Evolutionary conservation across 2,797 vertebrate species (phyloP).

Genomic region (Leptatherina wallacei): DNA sequence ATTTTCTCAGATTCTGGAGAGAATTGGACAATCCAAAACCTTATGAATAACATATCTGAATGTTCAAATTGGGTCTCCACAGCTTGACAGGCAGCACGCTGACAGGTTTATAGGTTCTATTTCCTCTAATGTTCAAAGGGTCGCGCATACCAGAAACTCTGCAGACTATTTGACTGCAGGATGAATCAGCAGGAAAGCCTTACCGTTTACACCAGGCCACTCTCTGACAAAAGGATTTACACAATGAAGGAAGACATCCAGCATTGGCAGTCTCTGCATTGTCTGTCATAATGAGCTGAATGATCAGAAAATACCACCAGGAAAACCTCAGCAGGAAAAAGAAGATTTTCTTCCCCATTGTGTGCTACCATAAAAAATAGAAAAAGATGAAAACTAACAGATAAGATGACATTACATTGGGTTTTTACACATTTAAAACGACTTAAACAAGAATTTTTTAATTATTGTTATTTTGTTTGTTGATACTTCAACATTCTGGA

Average conservation of each 20-base stretch:
- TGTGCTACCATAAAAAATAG: conserved; percentile 25
- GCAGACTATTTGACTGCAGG: conserved; percentile 66
- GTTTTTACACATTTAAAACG: background rate
- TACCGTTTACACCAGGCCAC: conserved; percentile 35
- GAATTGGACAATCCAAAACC: conserved; percentile 20
- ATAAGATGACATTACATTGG: background rate
- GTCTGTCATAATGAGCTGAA: conserved; percentile 43
- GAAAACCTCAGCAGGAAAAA: conserved; percentile 32
- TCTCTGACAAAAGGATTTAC: conserved; percentile 39
- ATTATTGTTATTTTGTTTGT: background rate
- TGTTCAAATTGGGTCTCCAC: conserved; percentile 45
- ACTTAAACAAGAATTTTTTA: background rate
- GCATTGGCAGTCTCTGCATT: conserved; percentile 29
- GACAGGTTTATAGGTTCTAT: conserved; percentile 61
- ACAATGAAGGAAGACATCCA: conserved; percentile 36
- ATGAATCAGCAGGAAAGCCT: conserved; percentile 72
- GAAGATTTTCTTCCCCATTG: conserved; percentile 29
- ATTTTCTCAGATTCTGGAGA: background rate
- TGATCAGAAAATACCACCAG: conserved; percentile 29
- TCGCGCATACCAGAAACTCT: conserved; percentile 49
- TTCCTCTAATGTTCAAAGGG: conserved; percentile 62
- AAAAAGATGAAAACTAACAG: background rate
- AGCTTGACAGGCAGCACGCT: conserved; percentile 50
- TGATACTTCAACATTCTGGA: background rate
- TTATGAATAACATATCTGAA: conserved; percentile 50